Percentiles rank a stretch among this genome's conserved stretches.
phyloP scores from a whole-genome alignment of 1,140 invertebrate species.

The Bombyx mandarina region DNA sequence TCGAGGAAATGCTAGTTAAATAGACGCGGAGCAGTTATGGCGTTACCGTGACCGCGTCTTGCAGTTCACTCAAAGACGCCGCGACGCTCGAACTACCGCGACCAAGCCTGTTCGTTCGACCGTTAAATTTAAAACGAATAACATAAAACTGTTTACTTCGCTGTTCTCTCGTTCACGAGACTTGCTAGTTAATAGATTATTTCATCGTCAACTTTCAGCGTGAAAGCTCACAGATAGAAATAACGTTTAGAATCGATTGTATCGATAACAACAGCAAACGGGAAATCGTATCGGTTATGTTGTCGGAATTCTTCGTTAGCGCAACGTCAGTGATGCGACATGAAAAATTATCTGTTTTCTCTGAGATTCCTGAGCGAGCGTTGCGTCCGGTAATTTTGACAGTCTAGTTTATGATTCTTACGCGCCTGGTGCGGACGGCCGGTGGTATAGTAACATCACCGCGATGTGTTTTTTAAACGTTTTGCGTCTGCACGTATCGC shows the following conservation, averaged over 20 bases:
- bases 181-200: constrained; percentile 1
- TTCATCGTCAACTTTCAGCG: constrained; percentile 51
- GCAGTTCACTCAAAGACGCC: constrained; percentile 29
- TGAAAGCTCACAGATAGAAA: constrained; percentile 53
- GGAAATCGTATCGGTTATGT: constrained; percentile 22
- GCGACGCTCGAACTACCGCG: constrained; percentile 28
- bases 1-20: constrained; percentile 58
- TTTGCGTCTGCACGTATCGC: constrained; percentile 59
- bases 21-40: constrained; percentile 49
- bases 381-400: constrained; percentile 14
- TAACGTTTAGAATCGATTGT: constrained; percentile 1
- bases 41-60: constrained; percentile 21
- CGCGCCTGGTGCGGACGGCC: background rate
- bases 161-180: too few relatives aligned
- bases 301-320: constrained; percentile 27
- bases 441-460: too few relatives aligned
- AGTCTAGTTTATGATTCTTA: constrained; percentile 30
- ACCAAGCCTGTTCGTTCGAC: constrained; percentile 13
- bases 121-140: constrained; percentile 7
- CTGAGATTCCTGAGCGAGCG: constrained; percentile 22
- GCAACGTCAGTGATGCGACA: constrained; percentile 21
- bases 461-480: constrained; percentile 67
- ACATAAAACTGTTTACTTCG: too few relatives aligned
- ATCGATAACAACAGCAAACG: constrained; percentile 12
- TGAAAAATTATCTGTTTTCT: constrained; percentile 27